phyloP scores from a whole-genome alignment of 1,140 invertebrate species.

The Drosophila lini region DNA sequence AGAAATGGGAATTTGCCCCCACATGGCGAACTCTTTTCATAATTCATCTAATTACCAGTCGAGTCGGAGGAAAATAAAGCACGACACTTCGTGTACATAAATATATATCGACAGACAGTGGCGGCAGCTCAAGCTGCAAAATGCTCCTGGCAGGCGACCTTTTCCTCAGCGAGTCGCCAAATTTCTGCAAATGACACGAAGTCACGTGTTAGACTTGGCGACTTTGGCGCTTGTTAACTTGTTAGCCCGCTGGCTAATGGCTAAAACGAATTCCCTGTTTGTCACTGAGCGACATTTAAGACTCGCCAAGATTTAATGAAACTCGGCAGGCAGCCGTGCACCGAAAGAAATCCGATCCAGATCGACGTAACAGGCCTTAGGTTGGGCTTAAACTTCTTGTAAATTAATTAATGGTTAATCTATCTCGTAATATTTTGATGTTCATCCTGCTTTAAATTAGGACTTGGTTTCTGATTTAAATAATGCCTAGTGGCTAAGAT shows the following conservation, averaged over 20 bases:
- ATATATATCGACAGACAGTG: conserved; percentile 33
- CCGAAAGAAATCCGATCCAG: neutral
- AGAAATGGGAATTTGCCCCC: conserved; percentile 30
- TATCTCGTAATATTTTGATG: too few species aligned
- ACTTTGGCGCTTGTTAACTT: conserved; percentile 79
- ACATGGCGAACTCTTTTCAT: conserved; percentile 29
- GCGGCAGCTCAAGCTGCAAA: conserved; percentile 19
- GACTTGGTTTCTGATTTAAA: too few species aligned
- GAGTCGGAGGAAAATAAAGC: conserved; percentile 28
- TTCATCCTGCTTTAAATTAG: too few species aligned
- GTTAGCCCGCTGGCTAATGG: conserved; percentile 74
- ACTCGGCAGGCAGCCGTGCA: conserved; percentile 15
- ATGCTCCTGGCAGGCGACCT: conserved; percentile 47
- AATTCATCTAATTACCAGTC: conserved; percentile 63
- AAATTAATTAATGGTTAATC: neutral
- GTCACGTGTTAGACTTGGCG: conserved; percentile 81
- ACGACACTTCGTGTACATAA: conserved; percentile 25
- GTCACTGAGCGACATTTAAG: conserved; percentile 70
- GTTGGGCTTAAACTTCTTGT: neutral
- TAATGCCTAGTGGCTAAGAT: too few species aligned
- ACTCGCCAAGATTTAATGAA: conserved; percentile 67
- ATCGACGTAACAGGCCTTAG: neutral
- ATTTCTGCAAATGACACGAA: conserved; percentile 80
- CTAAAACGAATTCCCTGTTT: conserved; percentile 80
- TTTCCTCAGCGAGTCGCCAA: conserved; percentile 35